phyloP scores from a whole-genome alignment of 1,140 invertebrate genomes.

The Fragariocoptes setiger region DNA sequence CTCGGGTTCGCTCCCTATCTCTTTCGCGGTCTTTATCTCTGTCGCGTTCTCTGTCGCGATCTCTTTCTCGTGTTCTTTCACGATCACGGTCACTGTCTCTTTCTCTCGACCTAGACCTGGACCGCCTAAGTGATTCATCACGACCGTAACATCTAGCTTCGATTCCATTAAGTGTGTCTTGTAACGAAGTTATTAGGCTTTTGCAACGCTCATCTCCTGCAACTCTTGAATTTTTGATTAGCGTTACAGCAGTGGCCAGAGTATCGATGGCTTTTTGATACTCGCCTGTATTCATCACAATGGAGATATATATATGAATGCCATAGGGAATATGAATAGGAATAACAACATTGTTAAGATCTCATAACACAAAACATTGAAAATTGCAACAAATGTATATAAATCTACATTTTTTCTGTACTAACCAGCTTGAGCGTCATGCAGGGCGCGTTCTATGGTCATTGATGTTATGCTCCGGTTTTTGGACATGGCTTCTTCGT shows the following conservation, averaged over 20 bases:
- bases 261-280: slow-evolving; percentile 93
- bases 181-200: slow-evolving; percentile 70
- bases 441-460: slow-evolving; percentile 78
- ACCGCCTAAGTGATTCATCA: slow-evolving; percentile 11
- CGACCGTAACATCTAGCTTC: slow-evolving; percentile 76
- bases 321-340: not conserved
- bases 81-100: slow-evolving; percentile 19
- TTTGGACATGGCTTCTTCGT: slow-evolving; percentile 87
- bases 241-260: slow-evolving; percentile 79
- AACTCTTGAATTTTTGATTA: slow-evolving; percentile 95
- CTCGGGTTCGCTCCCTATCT: not conserved
- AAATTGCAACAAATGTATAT: slow-evolving; percentile 2
- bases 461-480: slow-evolving; percentile 88
- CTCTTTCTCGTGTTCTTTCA: slow-evolving; percentile 13
- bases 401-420: slow-evolving; percentile 1
- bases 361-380: not conserved
- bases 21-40: slow-evolving; percentile 4
- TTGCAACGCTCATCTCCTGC: slow-evolving; percentile 91
- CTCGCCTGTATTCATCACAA: slow-evolving; percentile 30
- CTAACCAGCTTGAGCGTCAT: slow-evolving; percentile 45
- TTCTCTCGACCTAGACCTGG: too few relatives aligned
- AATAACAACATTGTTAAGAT: not conserved
- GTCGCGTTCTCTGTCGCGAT: slow-evolving; percentile 11
- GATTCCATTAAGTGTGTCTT: slow-evolving; percentile 87
- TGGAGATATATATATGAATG: not conserved